phyloP scores from a whole-genome alignment of 2,888 invertebrate species.

The Koerneria pararmatus region DNA sequence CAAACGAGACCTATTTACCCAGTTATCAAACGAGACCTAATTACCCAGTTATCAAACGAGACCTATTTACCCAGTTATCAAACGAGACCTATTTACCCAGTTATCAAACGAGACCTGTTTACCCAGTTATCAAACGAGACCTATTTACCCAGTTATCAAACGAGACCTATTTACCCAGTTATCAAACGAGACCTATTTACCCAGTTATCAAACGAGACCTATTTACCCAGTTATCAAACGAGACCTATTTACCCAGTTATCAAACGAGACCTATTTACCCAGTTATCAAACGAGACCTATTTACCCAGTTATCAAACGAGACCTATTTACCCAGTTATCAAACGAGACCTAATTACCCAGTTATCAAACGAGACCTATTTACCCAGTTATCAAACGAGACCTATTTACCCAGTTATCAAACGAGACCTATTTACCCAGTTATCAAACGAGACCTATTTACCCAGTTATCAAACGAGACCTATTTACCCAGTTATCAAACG shows the following conservation, averaged over 20 bases:
- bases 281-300: constrained; percentile 14
- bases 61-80: too few species aligned
- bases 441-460: constrained; percentile 13
- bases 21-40: constrained; percentile 11
- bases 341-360: constrained; percentile 4
- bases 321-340: too few species aligned
- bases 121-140: constrained; percentile 13
- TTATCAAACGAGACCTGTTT: constrained; percentile 12
- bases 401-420: background rate
- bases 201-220: constrained; percentile 8
- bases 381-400: constrained; percentile 13
- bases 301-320: constrained; percentile 1
- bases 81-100: constrained; percentile 9
- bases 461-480: constrained; percentile 8
- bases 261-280: too few species aligned
- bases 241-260: background rate
- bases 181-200: constrained; percentile 13
- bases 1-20: too few species aligned
- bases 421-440: too few species aligned
- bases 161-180: too few species aligned
- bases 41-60: constrained; percentile 1
- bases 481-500: constrained; percentile 19
- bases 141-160: background rate
- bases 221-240: constrained; percentile 19
- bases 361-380: constrained; percentile 12